These are phyloP conservation scores for Epicampocera succincta DNA, from an alignment of 2,888 invertebrate species.

Conservation along the genomic window DNA sequence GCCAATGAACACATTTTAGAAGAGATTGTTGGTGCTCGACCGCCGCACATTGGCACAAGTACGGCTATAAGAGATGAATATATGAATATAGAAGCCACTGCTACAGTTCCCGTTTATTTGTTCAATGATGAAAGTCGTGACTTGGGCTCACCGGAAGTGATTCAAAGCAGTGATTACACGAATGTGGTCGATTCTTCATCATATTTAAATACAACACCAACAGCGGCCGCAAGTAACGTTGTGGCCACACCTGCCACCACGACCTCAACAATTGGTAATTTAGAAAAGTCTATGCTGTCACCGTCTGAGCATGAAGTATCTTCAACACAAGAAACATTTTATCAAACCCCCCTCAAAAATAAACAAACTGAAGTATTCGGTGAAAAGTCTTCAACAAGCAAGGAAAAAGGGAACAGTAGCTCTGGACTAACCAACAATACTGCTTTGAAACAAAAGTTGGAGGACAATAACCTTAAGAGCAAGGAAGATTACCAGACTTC, in stretches of 20 bases:
- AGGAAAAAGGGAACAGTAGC: constrained; percentile 23
- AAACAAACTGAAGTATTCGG: constrained; percentile 30
- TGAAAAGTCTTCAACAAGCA: constrained; percentile 32
- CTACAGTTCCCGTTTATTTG: constrained; percentile 57
- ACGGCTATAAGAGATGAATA: constrained; percentile 54
- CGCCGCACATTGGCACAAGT: constrained; percentile 36
- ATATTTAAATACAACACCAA: constrained; percentile 37
- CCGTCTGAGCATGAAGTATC: constrained; percentile 72
- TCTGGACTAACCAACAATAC: neutral
- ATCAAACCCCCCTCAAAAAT: constrained; percentile 47
- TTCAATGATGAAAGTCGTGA: constrained; percentile 62
- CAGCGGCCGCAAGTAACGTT: neutral
- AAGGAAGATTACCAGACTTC: constrained; percentile 41
- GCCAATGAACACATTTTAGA: constrained; percentile 57
- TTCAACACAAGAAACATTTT: constrained; percentile 71
- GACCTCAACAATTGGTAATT: constrained; percentile 14
- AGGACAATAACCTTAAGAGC: constrained; percentile 16
- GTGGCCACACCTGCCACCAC: constrained; percentile 3
- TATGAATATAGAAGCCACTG: constrained; percentile 60
- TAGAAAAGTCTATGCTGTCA: constrained; percentile 60
- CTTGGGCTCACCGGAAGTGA: constrained; percentile 46
- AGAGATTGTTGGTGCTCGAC: constrained; percentile 48
- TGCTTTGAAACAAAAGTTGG: constrained; percentile 21
- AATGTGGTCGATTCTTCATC: constrained; percentile 55
- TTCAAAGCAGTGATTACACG: constrained; percentile 32